Percentiles rank a stretch among this genome's conserved stretches.
Conservation (phyloP, 2,113 vertebrate genomes). For the Gymnocephalus cernua region DNA sequence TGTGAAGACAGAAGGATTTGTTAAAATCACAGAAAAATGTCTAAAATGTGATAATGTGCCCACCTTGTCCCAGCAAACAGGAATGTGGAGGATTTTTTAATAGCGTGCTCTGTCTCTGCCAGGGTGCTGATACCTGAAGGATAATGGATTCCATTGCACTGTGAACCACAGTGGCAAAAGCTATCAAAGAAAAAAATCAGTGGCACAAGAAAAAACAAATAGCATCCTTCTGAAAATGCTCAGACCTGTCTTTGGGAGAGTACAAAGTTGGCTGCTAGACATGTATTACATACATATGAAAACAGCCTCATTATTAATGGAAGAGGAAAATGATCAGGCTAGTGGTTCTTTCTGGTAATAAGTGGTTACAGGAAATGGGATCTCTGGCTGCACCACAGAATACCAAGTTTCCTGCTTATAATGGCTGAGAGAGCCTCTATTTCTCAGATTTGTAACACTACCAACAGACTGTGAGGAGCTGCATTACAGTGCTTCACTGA, state of each 20-base stretch:
- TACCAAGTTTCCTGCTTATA: conserved; percentile 14
- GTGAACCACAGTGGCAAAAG: conserved; percentile 3
- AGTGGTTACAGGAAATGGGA: conserved; percentile 34
- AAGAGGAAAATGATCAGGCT: conserved; percentile 11
- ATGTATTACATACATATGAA: conserved; percentile 45
- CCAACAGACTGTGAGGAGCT: background rate
- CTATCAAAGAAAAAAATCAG: conserved; percentile 58
- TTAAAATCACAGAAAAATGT: conserved; percentile 17
- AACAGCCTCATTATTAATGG: conserved; percentile 5
- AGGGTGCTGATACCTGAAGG: conserved; percentile 18
- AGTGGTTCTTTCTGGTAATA: conserved; percentile 29
- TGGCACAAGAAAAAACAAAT: conserved; percentile 30
- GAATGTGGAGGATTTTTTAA: conserved; percentile 28
- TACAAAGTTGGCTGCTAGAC: conserved; percentile 15
- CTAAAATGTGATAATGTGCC: conserved; percentile 36
- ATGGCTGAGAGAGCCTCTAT: background rate
- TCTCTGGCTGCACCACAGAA: conserved; percentile 17
- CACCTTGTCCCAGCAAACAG: conserved; percentile 4
- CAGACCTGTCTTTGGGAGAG: conserved; percentile 12
- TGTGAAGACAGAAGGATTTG: conserved; percentile 8
- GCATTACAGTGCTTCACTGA: background rate
- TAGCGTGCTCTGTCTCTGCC: conserved; percentile 32
- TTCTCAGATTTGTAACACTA: background rate
- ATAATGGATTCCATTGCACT: conserved; percentile 55
- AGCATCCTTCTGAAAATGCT: background rate